phyloP scores from a whole-genome alignment of 1,140 invertebrate species.

The Plodia interpunctella region DNA sequence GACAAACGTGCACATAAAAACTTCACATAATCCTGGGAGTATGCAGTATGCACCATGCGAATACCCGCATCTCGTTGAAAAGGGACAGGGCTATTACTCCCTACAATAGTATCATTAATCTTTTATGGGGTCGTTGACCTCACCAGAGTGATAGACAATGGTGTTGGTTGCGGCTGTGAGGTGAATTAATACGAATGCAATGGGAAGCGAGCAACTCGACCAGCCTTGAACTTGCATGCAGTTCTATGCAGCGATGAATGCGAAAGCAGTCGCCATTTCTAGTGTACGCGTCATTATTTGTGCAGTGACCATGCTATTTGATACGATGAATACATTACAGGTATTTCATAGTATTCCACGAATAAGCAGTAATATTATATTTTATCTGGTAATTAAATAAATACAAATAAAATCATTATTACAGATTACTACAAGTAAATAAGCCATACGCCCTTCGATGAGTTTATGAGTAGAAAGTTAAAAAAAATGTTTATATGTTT shows the following conservation, averaged over 20 bases:
- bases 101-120: slow-evolving; percentile 72
- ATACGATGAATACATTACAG: slow-evolving; percentile 20
- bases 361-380: no score
- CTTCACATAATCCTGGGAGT: neutral
- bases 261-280: slow-evolving; percentile 62
- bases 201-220: slow-evolving; percentile 54
- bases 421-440: no score
- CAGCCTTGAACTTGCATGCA: slow-evolving; percentile 71
- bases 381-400: no score
- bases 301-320: slow-evolving; percentile 29
- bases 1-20: slow-evolving; percentile 25
- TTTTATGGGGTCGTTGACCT: slow-evolving; percentile 64
- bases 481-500: no score
- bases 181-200: slow-evolving; percentile 70
- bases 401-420: no score
- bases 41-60: neutral
- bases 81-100: slow-evolving; percentile 48
- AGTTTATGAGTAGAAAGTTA: no score
- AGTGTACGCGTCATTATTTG: slow-evolving; percentile 42
- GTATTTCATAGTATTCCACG: no score
- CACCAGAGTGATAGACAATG: slow-evolving; percentile 69
- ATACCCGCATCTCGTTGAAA: slow-evolving; percentile 41
- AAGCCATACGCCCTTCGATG: no score
- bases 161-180: slow-evolving; percentile 66
- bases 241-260: slow-evolving; percentile 53